Evolutionary conservation across 2,797 vertebrate genomes (phyloP).

Genomic region (Pseudopleuronectes americanus): DNA sequence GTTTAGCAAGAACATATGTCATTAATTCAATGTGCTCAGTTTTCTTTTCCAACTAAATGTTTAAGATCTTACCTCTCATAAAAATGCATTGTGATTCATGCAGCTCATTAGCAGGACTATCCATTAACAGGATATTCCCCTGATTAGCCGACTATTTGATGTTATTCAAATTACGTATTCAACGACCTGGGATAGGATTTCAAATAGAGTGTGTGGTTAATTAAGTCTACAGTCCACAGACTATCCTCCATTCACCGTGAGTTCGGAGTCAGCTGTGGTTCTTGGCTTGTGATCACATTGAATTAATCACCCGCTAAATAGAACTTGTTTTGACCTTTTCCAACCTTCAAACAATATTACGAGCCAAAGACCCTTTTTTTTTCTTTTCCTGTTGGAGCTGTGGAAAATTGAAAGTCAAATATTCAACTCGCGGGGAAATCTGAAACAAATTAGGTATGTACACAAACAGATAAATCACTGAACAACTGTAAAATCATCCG

Average conservation of each 20-base stretch:
- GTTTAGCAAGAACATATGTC: background rate
- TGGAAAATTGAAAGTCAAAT: conserved; percentile 24
- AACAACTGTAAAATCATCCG: background rate
- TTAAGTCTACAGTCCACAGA: conserved; percentile 25
- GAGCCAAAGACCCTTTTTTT: background rate
- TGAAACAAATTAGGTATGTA: conserved; percentile 4
- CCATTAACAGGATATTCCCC: background rate
- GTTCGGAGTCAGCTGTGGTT: conserved; percentile 37
- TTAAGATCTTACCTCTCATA: conserved; percentile 10
- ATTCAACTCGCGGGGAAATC: conserved; percentile 22
- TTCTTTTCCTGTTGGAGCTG: too few species aligned
- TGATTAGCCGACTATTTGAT: conserved; percentile 36
- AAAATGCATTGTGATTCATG: conserved; percentile 13
- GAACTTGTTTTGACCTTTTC: conserved; percentile 37
- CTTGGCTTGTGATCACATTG: conserved; percentile 40
- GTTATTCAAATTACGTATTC: conserved; percentile 28
- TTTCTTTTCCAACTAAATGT: background rate
- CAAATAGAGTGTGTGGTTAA: conserved; percentile 35
- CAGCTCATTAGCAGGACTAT: conserved; percentile 15
- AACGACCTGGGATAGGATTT: conserved; percentile 14
- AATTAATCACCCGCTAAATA: conserved; percentile 50
- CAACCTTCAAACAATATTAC: conserved; percentile 8
- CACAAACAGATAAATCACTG: conserved; percentile 15
- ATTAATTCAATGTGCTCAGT: background rate
- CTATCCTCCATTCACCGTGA: conserved; percentile 8